Evolutionary conservation across 2,888 invertebrate genomes (phyloP), one percentile per base, ranked within the genome.

Genomic region (Rhimphoctona megacephalus): DNA sequence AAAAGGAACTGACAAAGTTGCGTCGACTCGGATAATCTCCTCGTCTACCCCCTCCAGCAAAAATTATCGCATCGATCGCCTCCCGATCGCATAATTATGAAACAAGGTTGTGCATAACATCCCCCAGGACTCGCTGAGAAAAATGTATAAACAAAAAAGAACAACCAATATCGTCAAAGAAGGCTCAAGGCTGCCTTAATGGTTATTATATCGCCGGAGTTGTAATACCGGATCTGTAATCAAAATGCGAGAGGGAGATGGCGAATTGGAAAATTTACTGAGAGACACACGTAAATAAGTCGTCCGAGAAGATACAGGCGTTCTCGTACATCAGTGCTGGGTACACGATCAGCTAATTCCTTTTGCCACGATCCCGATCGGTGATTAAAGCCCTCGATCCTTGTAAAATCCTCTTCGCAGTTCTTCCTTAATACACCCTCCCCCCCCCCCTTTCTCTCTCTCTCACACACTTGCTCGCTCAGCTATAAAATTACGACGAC

Each of bases 281-380:
- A 79, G 86, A 86, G 84, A 79, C 84, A 73, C 70, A 66, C 67
- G 81, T 86, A 79, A 86, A 86, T 84, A 86, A 86, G 86, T 84
- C 84, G 84, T 84, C 36, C 61, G 33, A 46, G 69, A 64, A 74
- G 52, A 17, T 69, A 67, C 70, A 67, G 69, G 17, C 66, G 33
- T 54, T 61, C 52, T 81, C 73, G 67, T 69, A 39, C 43, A 49
- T 66, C 39, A 64, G 36, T 30, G n/a, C 39, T 43, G 61, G 11
- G 66, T 66, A 73, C 61, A 73, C 64, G 64, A 74, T 76, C 86
- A 43, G 74, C 43, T 86, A 81, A 86, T 77, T 81, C 72, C 72
- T 81, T 86, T 73, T 74, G 77, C 81, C 77, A 77, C 73, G 69
- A 84, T 54, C 69, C 74, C 84, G 74, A 84, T 78, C 64, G 74